phyloP scores from a whole-genome alignment of 2,888 invertebrate species.

The Drosophila engyochracea region DNA sequence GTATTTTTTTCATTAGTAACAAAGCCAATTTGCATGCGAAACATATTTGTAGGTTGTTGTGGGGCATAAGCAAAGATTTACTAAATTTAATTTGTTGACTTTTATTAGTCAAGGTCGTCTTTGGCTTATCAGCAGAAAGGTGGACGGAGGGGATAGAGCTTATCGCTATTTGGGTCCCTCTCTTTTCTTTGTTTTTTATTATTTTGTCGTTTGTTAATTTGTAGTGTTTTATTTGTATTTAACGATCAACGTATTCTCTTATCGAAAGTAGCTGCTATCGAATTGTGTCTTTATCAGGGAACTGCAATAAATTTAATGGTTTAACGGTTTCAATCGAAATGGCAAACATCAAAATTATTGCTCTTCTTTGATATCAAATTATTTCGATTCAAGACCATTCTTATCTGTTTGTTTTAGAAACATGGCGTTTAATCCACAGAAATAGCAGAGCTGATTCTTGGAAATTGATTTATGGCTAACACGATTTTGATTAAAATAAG shows the following conservation, averaged over 20 bases:
- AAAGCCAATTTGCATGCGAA: conserved; percentile 48
- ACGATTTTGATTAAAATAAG: neutral
- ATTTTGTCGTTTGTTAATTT: conserved; percentile 1
- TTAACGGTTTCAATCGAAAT: conserved; percentile 2
- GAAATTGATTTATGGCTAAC: conserved; percentile 1
- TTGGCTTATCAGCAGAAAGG: conserved; percentile 39
- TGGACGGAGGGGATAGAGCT: neutral
- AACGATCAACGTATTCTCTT: conserved; percentile 3
- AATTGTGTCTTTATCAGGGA: conserved; percentile 16
- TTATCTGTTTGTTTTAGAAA: conserved; percentile 16
- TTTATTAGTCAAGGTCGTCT: conserved; percentile 59
- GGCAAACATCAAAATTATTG: conserved; percentile 7
- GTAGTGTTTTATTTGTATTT: conserved; percentile 9
- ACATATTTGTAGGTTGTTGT: conserved; percentile 24
- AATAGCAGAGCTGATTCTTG: conserved; percentile 2
- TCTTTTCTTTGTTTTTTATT: neutral
- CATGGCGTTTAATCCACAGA: too few species aligned
- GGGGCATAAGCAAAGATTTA: conserved; percentile 24
- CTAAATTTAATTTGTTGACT: conserved; percentile 37
- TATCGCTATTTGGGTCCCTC: conserved; percentile 8
- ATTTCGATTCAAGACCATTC: conserved; percentile 4
- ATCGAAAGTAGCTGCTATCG: conserved; percentile 22
- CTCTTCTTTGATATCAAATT: conserved; percentile 18
- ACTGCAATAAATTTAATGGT: conserved; percentile 27
- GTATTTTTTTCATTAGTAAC: conserved; percentile 30